A percentile compares a stretch with the other conserved stretches of the same genome.
These are phyloP conservation scores for Onthophagus taurus DNA, from an alignment of 1,140 invertebrate species.

Conservation along the genomic window DNA sequence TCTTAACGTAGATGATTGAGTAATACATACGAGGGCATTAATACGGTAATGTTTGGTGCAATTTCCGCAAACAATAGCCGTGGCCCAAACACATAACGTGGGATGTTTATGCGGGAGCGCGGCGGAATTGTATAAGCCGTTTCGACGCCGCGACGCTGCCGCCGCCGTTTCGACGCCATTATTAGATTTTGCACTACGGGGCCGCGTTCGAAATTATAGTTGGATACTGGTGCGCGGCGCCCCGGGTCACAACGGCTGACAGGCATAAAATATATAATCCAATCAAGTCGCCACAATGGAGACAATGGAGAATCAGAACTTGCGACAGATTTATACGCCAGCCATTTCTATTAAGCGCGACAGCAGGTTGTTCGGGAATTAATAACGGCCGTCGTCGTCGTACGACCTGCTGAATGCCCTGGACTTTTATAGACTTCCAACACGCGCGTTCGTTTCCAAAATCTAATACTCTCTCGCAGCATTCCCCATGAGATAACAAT, in stretches of 20 bases:
- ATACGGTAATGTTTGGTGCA: too few species aligned
- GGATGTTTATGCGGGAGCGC: too few species aligned
- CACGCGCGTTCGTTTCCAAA: slow-evolving; percentile 5
- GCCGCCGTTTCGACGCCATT: too few species aligned
- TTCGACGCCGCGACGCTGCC: too few species aligned
- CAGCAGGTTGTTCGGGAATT: slow-evolving; percentile 13
- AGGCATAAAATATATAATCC: slow-evolving; percentile 31
- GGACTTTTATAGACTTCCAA: slow-evolving; percentile 13
- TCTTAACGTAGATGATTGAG: too few species aligned
- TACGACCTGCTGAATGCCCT: slow-evolving; percentile 1
- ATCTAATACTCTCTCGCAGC: too few species aligned
- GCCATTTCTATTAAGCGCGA: slow-evolving; percentile 21
- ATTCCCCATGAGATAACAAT: too few species aligned
- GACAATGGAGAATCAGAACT: slow-evolving; percentile 29
- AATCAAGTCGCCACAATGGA: slow-evolving; percentile 31
- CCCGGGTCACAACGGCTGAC: slow-evolving; percentile 19
- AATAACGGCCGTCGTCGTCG: slow-evolving; percentile 12
- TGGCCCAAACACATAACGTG: too few species aligned
- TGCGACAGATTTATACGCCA: slow-evolving; percentile 30
- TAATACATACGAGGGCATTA: too few species aligned
- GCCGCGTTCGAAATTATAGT: slow-evolving; percentile 11
- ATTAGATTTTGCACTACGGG: slow-evolving; percentile 9
- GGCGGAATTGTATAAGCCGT: too few species aligned
- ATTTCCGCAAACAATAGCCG: too few species aligned
- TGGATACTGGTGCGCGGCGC: too few species aligned